These are phyloP conservation scores for Protobothrops mucrosquamatus DNA, from an alignment of 2,113 vertebrate genomes.

Conservation along the genomic window DNA sequence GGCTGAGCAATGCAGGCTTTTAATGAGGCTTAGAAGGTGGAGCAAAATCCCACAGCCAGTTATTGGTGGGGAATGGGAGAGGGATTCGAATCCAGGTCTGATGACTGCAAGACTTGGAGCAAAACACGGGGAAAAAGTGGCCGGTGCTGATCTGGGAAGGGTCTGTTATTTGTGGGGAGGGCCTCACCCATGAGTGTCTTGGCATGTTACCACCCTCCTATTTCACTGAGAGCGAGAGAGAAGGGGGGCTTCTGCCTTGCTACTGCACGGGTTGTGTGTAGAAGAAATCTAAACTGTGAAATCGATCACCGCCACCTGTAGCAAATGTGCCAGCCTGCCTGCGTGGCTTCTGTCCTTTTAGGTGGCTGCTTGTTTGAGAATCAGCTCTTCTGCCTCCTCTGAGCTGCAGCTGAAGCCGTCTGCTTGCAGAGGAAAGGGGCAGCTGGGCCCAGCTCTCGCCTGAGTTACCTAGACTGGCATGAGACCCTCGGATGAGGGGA, in stretches of 20 bases:
- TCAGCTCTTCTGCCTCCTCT: neutral
- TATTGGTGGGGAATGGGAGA: neutral
- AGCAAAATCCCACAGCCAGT: constrained; percentile 39
- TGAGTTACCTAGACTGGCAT: neutral
- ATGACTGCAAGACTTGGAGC: neutral
- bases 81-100: neutral
- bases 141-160: too few species aligned
- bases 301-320: neutral
- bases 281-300: neutral
- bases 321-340: neutral
- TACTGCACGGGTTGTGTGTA: neutral
- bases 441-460: neutral
- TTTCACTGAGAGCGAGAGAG: neutral
- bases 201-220: neutral
- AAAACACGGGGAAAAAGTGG: neutral
- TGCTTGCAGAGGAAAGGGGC: too few species aligned
- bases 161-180: neutral
- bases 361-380: neutral
- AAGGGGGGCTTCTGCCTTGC: neutral
- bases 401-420: neutral
- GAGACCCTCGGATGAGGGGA: neutral
- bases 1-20: constrained; percentile 75
- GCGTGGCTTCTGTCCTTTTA: neutral
- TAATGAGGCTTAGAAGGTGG: constrained; percentile 73
- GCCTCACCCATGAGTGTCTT: neutral